Conservation (phyloP, 1,140 invertebrate species). For the Arion vulgaris region DNA sequence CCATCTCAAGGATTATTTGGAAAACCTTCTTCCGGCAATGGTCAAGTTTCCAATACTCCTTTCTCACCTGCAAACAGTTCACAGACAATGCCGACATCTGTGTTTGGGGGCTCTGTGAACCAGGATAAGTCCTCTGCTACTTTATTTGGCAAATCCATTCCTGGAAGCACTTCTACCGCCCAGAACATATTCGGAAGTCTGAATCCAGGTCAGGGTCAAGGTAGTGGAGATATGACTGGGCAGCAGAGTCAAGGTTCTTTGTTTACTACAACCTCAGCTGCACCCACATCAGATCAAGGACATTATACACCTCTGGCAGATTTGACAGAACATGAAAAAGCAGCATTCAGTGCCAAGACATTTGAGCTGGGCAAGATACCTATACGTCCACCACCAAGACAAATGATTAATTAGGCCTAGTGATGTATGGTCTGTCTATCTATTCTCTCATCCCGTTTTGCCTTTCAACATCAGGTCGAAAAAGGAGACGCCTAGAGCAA, state of each 20-base stretch:
- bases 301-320: neutral
- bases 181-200: neutral
- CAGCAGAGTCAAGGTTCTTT: neutral
- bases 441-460: too few species aligned
- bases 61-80: neutral
- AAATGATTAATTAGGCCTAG: neutral
- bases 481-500: too few species aligned
- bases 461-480: too few species aligned
- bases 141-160: neutral
- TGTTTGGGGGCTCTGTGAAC: neutral
- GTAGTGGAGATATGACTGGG: neutral
- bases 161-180: neutral
- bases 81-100: neutral
- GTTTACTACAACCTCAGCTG: neutral
- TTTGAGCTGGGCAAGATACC: constrained; percentile 9
- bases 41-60: neutral
- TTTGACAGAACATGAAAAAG: constrained; percentile 14
- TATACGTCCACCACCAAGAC: constrained; percentile 12
- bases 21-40: neutral
- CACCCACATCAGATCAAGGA: neutral
- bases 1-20: neutral
- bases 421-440: too few species aligned
- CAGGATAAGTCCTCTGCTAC: neutral
- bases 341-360: constrained; percentile 1
- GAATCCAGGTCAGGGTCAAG: neutral